Evolutionary conservation across 2,797 vertebrate species (phyloP), one percentile per base, ranked within the genome.

Genomic region (Rallus crepitans): DNA sequence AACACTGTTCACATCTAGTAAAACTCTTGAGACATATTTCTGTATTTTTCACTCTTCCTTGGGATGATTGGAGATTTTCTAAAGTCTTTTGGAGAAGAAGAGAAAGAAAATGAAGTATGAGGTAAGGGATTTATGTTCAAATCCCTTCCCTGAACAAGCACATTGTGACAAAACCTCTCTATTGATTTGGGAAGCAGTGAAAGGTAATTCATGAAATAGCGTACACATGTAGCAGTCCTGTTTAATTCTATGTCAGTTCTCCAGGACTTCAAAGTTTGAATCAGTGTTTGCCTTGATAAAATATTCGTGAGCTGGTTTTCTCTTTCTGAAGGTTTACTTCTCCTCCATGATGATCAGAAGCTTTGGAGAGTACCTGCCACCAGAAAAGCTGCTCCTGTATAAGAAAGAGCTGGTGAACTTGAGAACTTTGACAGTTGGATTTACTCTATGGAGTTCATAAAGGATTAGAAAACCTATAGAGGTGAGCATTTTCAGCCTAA

Each of bases 31-130:
- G 78, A 69, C 4, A 2, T 63, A 23, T 65, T 92, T 76, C 73
- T 75, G 23, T 82, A 69, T 80, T 96, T 86, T 94, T 87, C 55
- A 39, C 27, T 84, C 39, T 47, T 68, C n/a, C 90, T 84, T 93
- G 59, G 59, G 48, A 76, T 84, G 61, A 82, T 69, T n/a, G 65
- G 16, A 13, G 27, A 89, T 23, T 21, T 89, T 69, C 50, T 56
- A 76, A 79, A 59, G 15, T 50, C 40, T 83, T 88, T 76, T 45
- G 24, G n/a, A 71, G 55, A 92, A 84, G 80, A 75, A 88, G n/a
- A 52, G n/a, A 28, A 69, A 72, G 40, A 95, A 90, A 57, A 45
- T 8, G 4, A 92, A 79, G 48, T 52, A 69, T 82, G 75, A 87
- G 16, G 30, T 83, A 68, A 82, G 63, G 15, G 37, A 78, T 59